A percentile compares a stretch with the other conserved stretches of the same genome.
These are phyloP conservation scores for Nasonia longicornis DNA, from an alignment of 1,140 invertebrate genomes.

Conservation along the genomic window DNA sequence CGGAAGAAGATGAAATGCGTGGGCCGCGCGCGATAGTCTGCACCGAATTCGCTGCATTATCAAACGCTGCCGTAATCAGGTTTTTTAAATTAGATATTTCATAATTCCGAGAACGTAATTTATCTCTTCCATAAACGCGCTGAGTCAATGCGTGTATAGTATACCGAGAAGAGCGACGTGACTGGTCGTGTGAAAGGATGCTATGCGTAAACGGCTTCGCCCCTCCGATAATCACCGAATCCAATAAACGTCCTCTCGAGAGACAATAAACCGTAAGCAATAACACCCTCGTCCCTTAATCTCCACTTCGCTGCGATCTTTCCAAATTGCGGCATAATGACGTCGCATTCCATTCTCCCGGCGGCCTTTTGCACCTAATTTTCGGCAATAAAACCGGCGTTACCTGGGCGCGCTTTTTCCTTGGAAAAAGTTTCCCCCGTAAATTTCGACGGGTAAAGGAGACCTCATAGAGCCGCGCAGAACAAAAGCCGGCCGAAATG, in stretches of 20 bases:
- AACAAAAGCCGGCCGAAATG: slow-evolving; percentile 34
- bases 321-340: slow-evolving; percentile 20
- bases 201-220: too few species aligned
- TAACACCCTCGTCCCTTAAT: too few species aligned
- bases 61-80: too few species aligned
- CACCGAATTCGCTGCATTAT: too few species aligned
- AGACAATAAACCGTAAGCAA: not conserved
- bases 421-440: slow-evolving; percentile 38
- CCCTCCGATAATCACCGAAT: not conserved
- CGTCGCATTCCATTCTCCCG: not conserved
- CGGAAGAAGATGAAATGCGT: not conserved
- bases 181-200: too few species aligned
- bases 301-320: not conserved
- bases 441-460: slow-evolving; percentile 28
- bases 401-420: slow-evolving; percentile 32
- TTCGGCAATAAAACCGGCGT: slow-evolving; percentile 33
- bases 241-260: not conserved
- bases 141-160: too few species aligned
- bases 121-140: too few species aligned
- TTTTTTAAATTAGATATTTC: too few species aligned
- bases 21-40: too few species aligned
- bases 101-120: too few species aligned
- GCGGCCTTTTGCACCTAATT: slow-evolving; percentile 32
- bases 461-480: slow-evolving; percentile 14
- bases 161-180: too few species aligned